Conservation (phyloP, 2,888 invertebrate genomes). For the Ectemnius continuus region DNA sequence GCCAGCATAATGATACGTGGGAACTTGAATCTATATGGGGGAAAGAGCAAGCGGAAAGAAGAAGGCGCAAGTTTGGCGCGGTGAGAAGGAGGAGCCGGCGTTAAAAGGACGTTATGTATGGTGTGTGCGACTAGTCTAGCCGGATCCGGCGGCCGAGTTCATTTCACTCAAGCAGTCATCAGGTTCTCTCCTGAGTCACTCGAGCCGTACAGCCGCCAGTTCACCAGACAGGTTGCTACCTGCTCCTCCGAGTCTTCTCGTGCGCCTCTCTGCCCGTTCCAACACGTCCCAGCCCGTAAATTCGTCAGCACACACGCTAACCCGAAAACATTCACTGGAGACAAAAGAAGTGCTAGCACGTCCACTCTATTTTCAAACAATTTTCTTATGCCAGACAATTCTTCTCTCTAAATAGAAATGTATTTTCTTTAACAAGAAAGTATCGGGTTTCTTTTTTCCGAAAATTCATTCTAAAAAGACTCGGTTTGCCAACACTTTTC, state of each 20-base stretch:
- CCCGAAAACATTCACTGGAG: background rate
- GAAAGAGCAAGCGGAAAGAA: constrained; percentile 3
- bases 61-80: constrained; percentile 28
- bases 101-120: constrained; percentile 61
- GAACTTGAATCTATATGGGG: too few relatives aligned
- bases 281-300: background rate
- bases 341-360: too few relatives aligned
- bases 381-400: too few relatives aligned
- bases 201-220: constrained; percentile 58
- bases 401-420: too few relatives aligned
- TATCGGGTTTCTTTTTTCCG: too few relatives aligned
- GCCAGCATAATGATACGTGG: too few relatives aligned
- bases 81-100: constrained; percentile 24
- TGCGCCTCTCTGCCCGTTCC: background rate
- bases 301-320: constrained; percentile 5
- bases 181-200: constrained; percentile 69
- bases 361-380: too few relatives aligned
- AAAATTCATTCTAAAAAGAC: too few relatives aligned
- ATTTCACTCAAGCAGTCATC: constrained; percentile 67
- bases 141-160: constrained; percentile 65
- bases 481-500: too few relatives aligned
- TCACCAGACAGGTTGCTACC: constrained; percentile 68
- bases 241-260: constrained; percentile 50
- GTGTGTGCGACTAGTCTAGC: constrained; percentile 55
- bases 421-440: too few relatives aligned